phyloP scores from a whole-genome alignment of 1,140 invertebrate genomes.

The Sycobia sp. region DNA sequence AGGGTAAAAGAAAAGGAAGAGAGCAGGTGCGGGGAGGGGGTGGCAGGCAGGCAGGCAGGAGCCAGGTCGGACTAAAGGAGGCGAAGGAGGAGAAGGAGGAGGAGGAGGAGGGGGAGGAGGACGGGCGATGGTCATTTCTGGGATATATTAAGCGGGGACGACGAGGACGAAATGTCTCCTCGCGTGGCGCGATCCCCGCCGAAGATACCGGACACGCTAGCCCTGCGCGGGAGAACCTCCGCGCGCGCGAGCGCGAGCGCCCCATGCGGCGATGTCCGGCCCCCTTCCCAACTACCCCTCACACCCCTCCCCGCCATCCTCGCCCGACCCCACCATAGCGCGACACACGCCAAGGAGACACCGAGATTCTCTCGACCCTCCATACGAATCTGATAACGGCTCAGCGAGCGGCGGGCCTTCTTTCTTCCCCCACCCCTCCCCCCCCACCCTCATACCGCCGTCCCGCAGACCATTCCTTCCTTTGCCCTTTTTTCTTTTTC shows the following conservation, averaged over 20 bases:
- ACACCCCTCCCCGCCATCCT: no score
- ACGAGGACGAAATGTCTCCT: slow-evolving; percentile 59
- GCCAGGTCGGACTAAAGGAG: slow-evolving; percentile 19
- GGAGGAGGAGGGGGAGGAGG: slow-evolving; percentile 29
- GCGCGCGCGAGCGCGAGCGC: slow-evolving; percentile 14
- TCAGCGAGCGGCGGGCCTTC: not conserved
- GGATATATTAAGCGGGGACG: slow-evolving; percentile 38
- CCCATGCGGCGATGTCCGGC: slow-evolving; percentile 50
- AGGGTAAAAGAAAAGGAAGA: slow-evolving; percentile 2
- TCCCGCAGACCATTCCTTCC: slow-evolving; percentile 12
- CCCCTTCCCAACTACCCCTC: no score
- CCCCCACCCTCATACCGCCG: not conserved
- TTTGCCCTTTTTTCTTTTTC: not conserved
- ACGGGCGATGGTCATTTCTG: slow-evolving; percentile 60
- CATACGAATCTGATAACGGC: slow-evolving; percentile 22
- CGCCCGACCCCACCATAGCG: slow-evolving; percentile 3
- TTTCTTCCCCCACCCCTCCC: not conserved
- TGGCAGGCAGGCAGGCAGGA: slow-evolving; percentile 31
- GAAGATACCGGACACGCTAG: slow-evolving; percentile 61
- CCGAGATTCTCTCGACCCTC: slow-evolving; percentile 44
- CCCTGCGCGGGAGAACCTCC: slow-evolving; percentile 41
- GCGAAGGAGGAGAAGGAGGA: slow-evolving; percentile 17
- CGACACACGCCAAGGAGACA: slow-evolving; percentile 43
- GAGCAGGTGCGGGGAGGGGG: slow-evolving; percentile 6
- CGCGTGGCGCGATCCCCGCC: slow-evolving; percentile 47